Evolutionary conservation across 2,888 invertebrate species (phyloP), one percentile per base, ranked within the genome.

Genomic region (Athrips mouffetella): DNA sequence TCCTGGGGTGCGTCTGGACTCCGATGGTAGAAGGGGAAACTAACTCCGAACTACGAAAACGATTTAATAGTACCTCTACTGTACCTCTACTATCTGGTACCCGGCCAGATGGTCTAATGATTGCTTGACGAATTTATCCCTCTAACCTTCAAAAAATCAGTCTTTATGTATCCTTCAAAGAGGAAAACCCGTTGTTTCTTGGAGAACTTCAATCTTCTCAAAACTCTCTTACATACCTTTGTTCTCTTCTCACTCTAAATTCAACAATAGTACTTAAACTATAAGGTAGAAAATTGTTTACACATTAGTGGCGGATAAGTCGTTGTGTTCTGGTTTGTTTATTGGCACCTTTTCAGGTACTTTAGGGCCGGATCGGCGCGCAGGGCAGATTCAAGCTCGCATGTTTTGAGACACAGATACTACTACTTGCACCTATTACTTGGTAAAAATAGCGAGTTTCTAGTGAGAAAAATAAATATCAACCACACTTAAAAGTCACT

Each of bases 271-370:
- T 5, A 20, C 21, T 0, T 0, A 0, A 0, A 4, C 10, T n/a
- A 8, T 62, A 65, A 54, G 54, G 61, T 61, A 18, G 20, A 52
- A n/a, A n/a, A 21, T 45, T 6, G 33, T 60, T 69, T 18, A 27
- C 48, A 29, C 7, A 1, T 10, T n/a, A 10, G n/a, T 41, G 64
- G 53, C 44, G 37, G 30, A 59, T 77, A 63, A 4, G 68, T 47
- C 68, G 45, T 68, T 68, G 58, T 50, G 54, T 37, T 33, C 41
- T 49, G 55, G 58, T 53, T 64, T 74, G 63, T 75, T 77, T 80
- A 81, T 82, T 81, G 81, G 80, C 84, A 85, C 84, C 83, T 84
- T 83, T 80, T 81, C 82, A 80, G 80, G 80, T 83, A 83, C 80
- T 82, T 37, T 82, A 80, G 73, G 76, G 76, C 68, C 61, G 78